Base-by-base conservation (phyloP, 2,888 invertebrate species). In the Cephus spinipes region DNA sequence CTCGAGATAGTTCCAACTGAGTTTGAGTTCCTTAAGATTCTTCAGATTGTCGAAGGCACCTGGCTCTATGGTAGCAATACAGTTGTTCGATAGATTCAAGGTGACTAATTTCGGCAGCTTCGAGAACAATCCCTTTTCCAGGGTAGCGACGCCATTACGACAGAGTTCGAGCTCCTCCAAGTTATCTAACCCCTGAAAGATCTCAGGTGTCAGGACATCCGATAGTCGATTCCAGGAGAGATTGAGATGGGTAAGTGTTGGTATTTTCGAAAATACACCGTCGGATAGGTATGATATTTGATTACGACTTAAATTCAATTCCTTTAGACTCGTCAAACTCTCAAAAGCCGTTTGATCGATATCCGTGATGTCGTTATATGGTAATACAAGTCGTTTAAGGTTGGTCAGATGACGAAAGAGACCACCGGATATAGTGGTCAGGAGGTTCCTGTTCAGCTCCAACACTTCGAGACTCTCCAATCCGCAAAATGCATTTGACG, bases 181-280 rank as follows among this genome's bases (percentile, higher is more conserved):
- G 31, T 77, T 15, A 71, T 74, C 55, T 36, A 77, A 35, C 1
- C 77, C 77, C 11, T 33, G 11, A 40, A 77, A 77, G 68, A 74
- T 77, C 23, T 55, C 71, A 15, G 77, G 74, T 23, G 69, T 77
- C 23, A 77, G 40, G 11, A 74, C 74, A 23, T 69, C 71, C 15
- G 77, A 77, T n/a, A 77, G 71, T 12, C 74, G 74, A 74, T 77
- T 77, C 77, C 77, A 77, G 15, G 77, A 77, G 15, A 77, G 74
- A 74, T 74, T 77, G 31, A 77, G 77, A 11, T 77, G 74, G 33
- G 77, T 77, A 33, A 77, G 68, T 69, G 77, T 69, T 34, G 69
- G 31, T 32, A 69, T 34, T 30, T 74, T 35, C 6, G 36, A 31
- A 55, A 77, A 77, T 12, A 69, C 74, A 40, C 69, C 69, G 4